These are phyloP conservation scores for Danio kyathit DNA, from an alignment of 2,797 vertebrate genomes.

Conservation along the genomic window DNA sequence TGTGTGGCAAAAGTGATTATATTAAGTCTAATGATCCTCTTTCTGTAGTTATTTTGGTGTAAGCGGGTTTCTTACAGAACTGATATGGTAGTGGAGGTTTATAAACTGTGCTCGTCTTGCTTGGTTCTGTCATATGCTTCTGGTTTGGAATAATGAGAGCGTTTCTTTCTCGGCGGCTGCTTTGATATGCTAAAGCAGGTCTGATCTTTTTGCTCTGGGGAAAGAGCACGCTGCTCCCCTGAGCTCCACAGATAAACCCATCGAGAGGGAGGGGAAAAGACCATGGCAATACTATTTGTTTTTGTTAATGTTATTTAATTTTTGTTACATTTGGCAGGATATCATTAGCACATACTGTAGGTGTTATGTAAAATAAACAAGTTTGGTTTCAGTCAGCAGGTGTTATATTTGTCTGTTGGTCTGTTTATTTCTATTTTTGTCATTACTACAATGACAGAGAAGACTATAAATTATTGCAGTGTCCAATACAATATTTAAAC, in stretches of 20 bases:
- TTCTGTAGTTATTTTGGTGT: background rate
- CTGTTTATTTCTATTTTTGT: constrained; percentile 25
- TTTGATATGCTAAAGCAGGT: constrained; percentile 77
- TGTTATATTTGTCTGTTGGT: constrained; percentile 1
- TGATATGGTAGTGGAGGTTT: background rate
- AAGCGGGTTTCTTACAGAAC: background rate
- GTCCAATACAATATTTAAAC: constrained; percentile 75
- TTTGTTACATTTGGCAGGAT: background rate
- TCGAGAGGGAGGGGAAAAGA: constrained; percentile 23
- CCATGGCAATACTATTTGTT: background rate
- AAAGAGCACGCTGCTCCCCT: constrained; percentile 14
- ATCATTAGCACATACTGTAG: background rate
- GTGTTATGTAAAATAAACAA: background rate
- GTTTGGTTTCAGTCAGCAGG: background rate
- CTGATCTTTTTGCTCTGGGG: constrained; percentile 63
- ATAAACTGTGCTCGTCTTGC: constrained; percentile 50
- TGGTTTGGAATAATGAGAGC: constrained; percentile 70
- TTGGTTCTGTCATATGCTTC: constrained; percentile 64
- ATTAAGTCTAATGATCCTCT: constrained; percentile 13
- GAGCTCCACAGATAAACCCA: constrained; percentile 30
- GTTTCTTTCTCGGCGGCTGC: constrained; percentile 66
- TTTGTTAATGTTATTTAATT: constrained; percentile 3
- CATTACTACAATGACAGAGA: no score
- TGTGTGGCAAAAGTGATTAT: background rate
- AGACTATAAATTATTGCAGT: constrained; percentile 72